Conservation (phyloP, 1,140 invertebrate species). For the Drosophila insularis region DNA sequence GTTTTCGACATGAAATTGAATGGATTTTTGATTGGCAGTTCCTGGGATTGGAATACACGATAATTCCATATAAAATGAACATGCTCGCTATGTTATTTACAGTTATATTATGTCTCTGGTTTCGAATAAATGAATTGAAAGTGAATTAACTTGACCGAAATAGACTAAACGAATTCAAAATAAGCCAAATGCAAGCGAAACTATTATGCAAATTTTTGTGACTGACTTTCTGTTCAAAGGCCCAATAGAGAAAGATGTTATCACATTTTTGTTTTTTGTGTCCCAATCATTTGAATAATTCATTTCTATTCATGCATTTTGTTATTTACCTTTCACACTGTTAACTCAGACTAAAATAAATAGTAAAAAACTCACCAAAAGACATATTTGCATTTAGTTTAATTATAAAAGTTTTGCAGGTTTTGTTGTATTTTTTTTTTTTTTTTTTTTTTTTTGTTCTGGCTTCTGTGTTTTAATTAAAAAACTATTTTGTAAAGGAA, state of each 20-base stretch:
- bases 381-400: constrained; percentile 76
- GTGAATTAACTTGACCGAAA: neutral
- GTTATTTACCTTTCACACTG: constrained; percentile 39
- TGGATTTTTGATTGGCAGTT: constrained; percentile 66
- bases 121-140: neutral
- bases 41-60: constrained; percentile 25
- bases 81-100: constrained; percentile 3
- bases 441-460: constrained; percentile 50
- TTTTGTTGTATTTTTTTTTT: constrained; percentile 16
- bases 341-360: constrained; percentile 11
- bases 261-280: neutral
- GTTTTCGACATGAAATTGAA: constrained; percentile 59
- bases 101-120: neutral
- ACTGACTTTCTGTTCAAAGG: no score
- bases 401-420: constrained; percentile 74
- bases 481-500: constrained; percentile 71
- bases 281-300: neutral
- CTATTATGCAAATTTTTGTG: no score
- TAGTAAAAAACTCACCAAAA: neutral
- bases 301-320: constrained; percentile 13
- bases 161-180: no score
- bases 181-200: no score
- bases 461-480: constrained; percentile 59
- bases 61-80: constrained; percentile 29
- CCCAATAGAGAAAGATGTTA: neutral